Evolutionary conservation across 2,113 vertebrate species (phyloP), one percentile per base, ranked within the genome.

Genomic region (Tupaia tana): DNA sequence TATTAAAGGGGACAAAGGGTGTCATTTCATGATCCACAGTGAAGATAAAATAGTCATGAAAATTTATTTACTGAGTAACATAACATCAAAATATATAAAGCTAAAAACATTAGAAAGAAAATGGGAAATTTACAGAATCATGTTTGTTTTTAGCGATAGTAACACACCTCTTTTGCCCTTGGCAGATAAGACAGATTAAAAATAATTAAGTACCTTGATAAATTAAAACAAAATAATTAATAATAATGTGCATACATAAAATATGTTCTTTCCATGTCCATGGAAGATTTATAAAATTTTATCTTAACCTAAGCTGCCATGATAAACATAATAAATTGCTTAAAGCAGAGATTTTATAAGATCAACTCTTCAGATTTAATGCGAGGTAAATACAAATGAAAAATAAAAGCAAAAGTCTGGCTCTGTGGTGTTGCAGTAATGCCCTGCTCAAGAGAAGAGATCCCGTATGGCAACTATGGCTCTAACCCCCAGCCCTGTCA

Each of bases 31-130:
- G 94, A 79, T 91, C 61, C 66, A 71, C 79, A 22, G 70, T 75
- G 83, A 89, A 58, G 83, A 95, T 86, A 86, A 64, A 95, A 87
- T 31, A 85, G 94, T 89, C 79, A 81, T 95, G 93, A 96, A 97
- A 97, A 94, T 94, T 97, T 91, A 96, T 97, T 92, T 96, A 74
- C 91, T 66, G 66, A 95, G 96, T 93, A 93, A 78, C 86, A 93
- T 52, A 89, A 69, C 66, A 95, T 92, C 95, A 97, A 95, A 94
- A 95, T 97, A 91, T 83, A 96, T 96, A 95, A 97, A 90, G 91
- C 93, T 89, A 91, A 95, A 95, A 86, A 69, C 81, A 34, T n/a
- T 94, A 31, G 83, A 95, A 86, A 92, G 95, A 93, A 95, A 96
- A 80, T 64, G 31, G 24, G 56, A 81, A 93, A 67, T 94, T 94